Conservation (phyloP, 1,140 invertebrate species). For the Orchestia grillus region DNA sequence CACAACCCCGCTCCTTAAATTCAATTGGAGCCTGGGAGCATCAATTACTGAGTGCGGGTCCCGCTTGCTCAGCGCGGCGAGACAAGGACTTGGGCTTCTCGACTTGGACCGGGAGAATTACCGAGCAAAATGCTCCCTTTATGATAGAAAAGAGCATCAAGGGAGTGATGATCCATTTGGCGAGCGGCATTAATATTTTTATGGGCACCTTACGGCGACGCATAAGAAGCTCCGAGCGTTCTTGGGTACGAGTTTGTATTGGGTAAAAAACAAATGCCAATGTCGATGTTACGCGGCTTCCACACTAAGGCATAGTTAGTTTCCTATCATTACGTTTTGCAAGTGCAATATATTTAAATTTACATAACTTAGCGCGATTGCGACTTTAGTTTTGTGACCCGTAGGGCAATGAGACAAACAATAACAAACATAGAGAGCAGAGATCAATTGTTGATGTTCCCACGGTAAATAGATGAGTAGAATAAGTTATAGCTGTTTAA, state of each 20-base stretch:
- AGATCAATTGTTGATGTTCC: too few species aligned
- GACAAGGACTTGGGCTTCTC: background rate
- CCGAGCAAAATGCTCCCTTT: constrained; percentile 17
- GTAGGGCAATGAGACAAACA: too few species aligned
- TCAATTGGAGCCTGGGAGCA: constrained; percentile 9
- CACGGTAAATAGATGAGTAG: background rate
- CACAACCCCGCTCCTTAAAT: background rate
- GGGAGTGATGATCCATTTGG: constrained; percentile 9
- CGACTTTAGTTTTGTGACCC: too few species aligned
- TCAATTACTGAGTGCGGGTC: background rate
- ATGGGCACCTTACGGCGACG: background rate
- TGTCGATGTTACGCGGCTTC: too few species aligned
- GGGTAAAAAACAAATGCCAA: background rate
- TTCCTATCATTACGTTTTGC: too few species aligned
- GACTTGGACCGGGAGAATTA: background rate
- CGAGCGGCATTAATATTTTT: constrained; percentile 29
- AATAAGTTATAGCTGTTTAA: background rate
- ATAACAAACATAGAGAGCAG: too few species aligned
- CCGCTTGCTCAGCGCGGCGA: background rate
- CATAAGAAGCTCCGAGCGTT: background rate
- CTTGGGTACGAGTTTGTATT: background rate
- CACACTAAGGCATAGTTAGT: too few species aligned
- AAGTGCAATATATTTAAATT: too few species aligned
- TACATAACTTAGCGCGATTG: too few species aligned
- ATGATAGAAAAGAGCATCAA: constrained; percentile 35